Evolutionary conservation across 2,797 vertebrate genomes (phyloP).

Genomic region (Streptopelia turtur): DNA sequence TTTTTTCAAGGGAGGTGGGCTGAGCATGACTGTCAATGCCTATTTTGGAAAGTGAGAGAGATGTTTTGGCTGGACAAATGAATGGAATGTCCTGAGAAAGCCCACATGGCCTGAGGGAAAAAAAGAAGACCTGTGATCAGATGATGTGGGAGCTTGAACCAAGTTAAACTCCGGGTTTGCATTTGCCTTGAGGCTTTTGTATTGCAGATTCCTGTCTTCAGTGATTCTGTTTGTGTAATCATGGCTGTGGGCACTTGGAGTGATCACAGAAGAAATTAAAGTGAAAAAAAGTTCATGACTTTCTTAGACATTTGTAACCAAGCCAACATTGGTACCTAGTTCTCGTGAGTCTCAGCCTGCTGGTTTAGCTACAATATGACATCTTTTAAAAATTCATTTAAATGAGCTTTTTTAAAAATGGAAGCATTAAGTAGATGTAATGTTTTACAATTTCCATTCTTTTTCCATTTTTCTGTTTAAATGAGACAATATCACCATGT

Average conservation of each 20-base stretch:
- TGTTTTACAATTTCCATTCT: not conserved
- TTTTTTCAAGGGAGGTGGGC: not conserved
- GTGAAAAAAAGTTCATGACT: not conserved
- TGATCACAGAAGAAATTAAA: not conserved
- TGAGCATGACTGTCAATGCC: not conserved
- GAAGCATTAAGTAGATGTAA: not conserved
- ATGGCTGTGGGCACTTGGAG: not conserved
- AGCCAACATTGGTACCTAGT: not conserved
- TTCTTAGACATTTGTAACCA: not conserved
- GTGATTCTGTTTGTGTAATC: not conserved
- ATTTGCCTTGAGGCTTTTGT: not conserved
- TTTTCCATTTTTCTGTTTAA: not conserved
- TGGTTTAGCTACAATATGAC: not conserved
- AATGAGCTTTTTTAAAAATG: not conserved
- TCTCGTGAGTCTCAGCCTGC: not conserved
- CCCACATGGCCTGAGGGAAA: not conserved
- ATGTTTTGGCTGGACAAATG: not conserved
- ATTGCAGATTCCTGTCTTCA: not conserved
- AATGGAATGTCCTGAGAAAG: conserved; percentile 48
- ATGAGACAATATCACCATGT: not conserved
- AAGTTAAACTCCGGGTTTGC: not conserved
- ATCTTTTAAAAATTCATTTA: not conserved
- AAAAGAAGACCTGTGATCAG: not conserved
- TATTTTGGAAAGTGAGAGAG: conserved; percentile 26
- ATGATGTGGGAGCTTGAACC: not conserved